A percentile compares a stretch with the other conserved stretches of the same genome.
phyloP scores from a whole-genome alignment of 2,797 vertebrate species.

The Silurus aristotelis region DNA sequence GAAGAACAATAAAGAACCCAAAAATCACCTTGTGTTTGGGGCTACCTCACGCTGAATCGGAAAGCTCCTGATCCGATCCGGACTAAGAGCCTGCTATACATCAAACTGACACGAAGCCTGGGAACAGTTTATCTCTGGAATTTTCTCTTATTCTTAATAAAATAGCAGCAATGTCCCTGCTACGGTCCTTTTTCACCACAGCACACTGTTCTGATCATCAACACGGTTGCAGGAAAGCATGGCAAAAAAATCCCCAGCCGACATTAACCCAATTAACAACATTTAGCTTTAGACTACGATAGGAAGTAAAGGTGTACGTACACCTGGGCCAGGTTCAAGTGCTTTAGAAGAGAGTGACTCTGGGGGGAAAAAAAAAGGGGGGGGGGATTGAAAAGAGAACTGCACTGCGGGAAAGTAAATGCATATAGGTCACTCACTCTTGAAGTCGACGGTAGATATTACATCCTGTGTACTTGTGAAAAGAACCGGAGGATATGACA shows the following conservation, averaged over 20 bases:
- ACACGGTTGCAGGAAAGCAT: neutral
- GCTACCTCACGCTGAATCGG: neutral
- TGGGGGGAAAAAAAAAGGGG: neutral
- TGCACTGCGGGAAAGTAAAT: neutral
- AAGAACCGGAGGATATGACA: neutral
- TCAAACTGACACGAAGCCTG: constrained; percentile 6
- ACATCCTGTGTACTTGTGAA: neutral
- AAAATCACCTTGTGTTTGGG: neutral
- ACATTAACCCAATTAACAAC: neutral
- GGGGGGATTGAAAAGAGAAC: neutral
- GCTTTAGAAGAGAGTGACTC: neutral
- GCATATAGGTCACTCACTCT: neutral
- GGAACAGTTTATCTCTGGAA: constrained; percentile 11
- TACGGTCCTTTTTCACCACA: neutral
- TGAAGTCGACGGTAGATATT: neutral
- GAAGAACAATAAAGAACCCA: too few species aligned
- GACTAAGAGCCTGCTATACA: neutral
- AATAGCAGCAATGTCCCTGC: neutral
- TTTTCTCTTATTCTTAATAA: constrained; percentile 15
- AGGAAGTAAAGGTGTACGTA: neutral
- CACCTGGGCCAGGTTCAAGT: neutral
- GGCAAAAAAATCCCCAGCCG: neutral
- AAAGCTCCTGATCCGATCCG: neutral
- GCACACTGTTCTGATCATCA: neutral
- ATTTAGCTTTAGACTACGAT: neutral